These are phyloP conservation scores for Zaprionus ghesquierei DNA, from an alignment of 1,140 invertebrate species.

Conservation along the genomic window DNA sequence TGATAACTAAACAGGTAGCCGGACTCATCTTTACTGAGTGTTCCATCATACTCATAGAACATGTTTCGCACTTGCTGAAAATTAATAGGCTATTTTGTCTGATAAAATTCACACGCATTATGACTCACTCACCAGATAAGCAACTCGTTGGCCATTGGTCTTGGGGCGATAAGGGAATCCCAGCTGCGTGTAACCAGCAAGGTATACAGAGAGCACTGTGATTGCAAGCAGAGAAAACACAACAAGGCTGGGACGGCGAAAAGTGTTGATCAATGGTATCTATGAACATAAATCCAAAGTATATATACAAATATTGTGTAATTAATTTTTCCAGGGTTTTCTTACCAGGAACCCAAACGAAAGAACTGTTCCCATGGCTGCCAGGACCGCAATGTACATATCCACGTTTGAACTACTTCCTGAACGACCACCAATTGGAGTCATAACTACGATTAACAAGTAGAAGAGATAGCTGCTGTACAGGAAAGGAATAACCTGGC, in stretches of 20 bases:
- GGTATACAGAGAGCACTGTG: conserved; percentile 82
- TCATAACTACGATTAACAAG: conserved; percentile 86
- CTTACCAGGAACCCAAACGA: conserved; percentile 67
- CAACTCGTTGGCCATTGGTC: conserved; percentile 87
- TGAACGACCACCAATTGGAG: conserved; percentile 87
- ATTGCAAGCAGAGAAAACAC: conserved; percentile 82
- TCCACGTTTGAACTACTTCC: conserved; percentile 86
- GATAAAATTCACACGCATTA: neutral
- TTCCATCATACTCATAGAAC: conserved; percentile 85
- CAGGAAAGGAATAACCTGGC: conserved; percentile 78
- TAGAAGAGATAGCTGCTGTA: conserved; percentile 86
- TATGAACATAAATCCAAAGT: neutral
- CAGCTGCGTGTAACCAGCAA: conserved; percentile 86
- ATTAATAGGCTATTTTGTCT: no score
- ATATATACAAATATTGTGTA: no score
- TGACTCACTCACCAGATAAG: conserved; percentile 85
- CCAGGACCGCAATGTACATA: conserved; percentile 83
- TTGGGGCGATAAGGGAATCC: conserved; percentile 90
- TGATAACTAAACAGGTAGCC: conserved; percentile 89
- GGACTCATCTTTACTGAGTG: conserved; percentile 84
- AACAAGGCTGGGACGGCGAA: conserved; percentile 61
- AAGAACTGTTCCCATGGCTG: conserved; percentile 81
- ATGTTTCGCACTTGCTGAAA: conserved; percentile 85
- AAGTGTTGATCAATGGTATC: conserved; percentile 68
- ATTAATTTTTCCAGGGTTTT: neutral